Evolutionary conservation across 1,140 invertebrate genomes (phyloP), one percentile per base, ranked within the genome.

Genomic region (Lucilia cuprina): DNA sequence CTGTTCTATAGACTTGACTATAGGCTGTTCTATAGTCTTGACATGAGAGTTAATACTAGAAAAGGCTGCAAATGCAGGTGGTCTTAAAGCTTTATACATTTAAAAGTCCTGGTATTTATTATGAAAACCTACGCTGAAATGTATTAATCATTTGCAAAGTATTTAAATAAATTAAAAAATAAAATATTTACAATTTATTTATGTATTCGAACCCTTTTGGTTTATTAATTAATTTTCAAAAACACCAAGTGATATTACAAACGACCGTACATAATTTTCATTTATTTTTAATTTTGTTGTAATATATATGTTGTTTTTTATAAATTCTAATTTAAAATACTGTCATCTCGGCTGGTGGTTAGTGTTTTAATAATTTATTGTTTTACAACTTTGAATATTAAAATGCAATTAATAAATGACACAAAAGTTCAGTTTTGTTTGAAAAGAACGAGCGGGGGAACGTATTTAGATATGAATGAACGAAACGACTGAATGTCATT

Each of bases 361-460:
- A 5, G 65, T 70, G 65, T 70, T 70, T 70, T 21, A 70, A 70
- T 70, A 70, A 70, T 70, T 70, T 70, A 70, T 70, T 70, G 21
- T 70, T 21, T 21, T 70, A 70, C 65, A 70, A 70, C 19, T 70
- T 70, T 70, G 19, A 70, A 70, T 70, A 70, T 70, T 70, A 70
- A 70, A 70, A 70, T 9, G 65, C 65, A 70, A 70, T 70, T 70
- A 70, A 70, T 70, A 70, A 70, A 70, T 70, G 65, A 4, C 65
- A 70, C 5, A 21, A 7, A 30, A 70, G 19, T 70, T 21, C 0
- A 70, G 65, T 70, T n/a, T 70, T n/a, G 19, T 25, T 21, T 65
- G 60, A 65, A 30, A 25, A 41, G 41, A 41, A 10, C 41, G 41
- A 41, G 41, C 41, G 41, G 10, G 41, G 0, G 10, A 41, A 41